A percentile compares a stretch with the other conserved stretches of the same genome.
phyloP scores from a whole-genome alignment of 2,797 vertebrate species.

The Halcyon smyrnensis region DNA sequence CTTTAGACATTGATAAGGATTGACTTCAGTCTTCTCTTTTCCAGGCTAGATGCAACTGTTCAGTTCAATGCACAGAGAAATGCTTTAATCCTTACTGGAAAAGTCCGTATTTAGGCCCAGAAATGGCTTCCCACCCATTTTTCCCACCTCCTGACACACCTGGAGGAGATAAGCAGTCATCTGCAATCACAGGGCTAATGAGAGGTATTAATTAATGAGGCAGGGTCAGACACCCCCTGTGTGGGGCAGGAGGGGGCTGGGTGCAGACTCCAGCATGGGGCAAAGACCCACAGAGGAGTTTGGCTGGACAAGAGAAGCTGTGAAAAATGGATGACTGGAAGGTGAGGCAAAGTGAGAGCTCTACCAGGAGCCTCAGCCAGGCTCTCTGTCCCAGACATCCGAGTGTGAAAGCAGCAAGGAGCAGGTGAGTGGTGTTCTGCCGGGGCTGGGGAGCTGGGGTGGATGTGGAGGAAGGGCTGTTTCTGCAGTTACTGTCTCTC shows the following conservation, averaged over 20 bases:
- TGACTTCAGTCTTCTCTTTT: too few relatives aligned
- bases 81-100: neutral
- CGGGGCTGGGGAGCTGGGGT: neutral
- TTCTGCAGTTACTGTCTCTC: slow-evolving; percentile 9
- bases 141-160: neutral
- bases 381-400: neutral
- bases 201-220: neutral
- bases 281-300: neutral
- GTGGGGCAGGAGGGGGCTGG: neutral
- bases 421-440: slow-evolving; percentile 28
- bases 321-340: neutral
- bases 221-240: neutral
- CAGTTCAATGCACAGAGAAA: neutral
- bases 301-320: neutral
- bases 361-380: neutral
- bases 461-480: neutral
- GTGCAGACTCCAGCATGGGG: fast-evolving
- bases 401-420: slow-evolving; percentile 15
- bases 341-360: neutral
- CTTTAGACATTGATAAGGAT: too few relatives aligned
- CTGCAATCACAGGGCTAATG: neutral
- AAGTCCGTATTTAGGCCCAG: neutral
- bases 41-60: neutral
- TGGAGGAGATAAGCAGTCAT: neutral
- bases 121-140: neutral